Evolutionary conservation across 2,888 invertebrate genomes (phyloP), one percentile per base, ranked within the genome.

Genomic region (Cheiracanthium punctorium): DNA sequence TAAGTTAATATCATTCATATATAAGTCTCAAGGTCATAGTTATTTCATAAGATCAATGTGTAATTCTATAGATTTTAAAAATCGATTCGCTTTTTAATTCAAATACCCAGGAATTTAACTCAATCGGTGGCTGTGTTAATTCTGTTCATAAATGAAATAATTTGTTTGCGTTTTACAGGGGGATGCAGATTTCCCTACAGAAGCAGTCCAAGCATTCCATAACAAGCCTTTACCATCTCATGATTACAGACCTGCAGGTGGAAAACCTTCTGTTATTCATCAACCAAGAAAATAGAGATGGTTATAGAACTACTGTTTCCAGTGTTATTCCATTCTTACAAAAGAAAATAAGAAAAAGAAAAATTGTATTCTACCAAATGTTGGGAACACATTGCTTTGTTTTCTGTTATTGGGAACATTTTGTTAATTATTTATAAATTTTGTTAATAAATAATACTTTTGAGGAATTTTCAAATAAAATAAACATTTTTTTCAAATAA

Each of bases 171-270:
- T 48, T 88, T 89, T 84, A 20, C 88, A 92, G 92, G 96, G 96
- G 41, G 95, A 97, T 90, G 95, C 95, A 8, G 97, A 97, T 92
- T 98, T 96, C 91, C 95, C 97, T 29, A 95, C 95, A 0, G 96
- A 96, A 91, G 97, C 97, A 0, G 96, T 97, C 0, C 96, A 97
- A 91, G 93, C 93, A 92, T 93, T 96, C 92, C 95, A 98, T 91
- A 94, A 96, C 92, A 94, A 96, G 93, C 95, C 95, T 76, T 94
- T 95, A 71, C 96, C 97, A 80, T 93, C 93, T 77, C 93, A 93
- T 88, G 93, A 94, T 69, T 91, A 91, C 82, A 93, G 90, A 91
- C 95, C 94, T 90, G 94, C 94, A 24, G 75, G 89, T 77, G 80
- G 82, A 20, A 91, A 91, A 88, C 94, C 94, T 84, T 93, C 93